phyloP scores from a whole-genome alignment of 2,113 vertebrate species.

The Saimiri boliviensis region DNA sequence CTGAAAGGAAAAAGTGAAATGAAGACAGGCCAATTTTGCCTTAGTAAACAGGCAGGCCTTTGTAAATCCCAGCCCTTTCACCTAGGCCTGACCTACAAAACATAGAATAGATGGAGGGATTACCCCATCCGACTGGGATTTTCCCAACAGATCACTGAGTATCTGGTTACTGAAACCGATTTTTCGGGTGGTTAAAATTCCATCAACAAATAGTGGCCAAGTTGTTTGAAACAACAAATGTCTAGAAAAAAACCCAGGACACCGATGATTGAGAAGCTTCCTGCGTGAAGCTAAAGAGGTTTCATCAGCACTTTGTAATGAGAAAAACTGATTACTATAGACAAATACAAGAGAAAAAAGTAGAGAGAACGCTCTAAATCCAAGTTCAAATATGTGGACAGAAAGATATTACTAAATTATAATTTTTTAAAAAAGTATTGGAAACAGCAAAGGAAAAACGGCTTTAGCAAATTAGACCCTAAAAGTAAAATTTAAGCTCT shows the following conservation, averaged over 20 bases:
- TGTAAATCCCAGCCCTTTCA: not conserved
- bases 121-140: not conserved
- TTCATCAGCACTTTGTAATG: not conserved
- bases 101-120: not conserved
- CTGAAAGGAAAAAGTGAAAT: constrained; percentile 74
- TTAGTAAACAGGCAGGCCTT: not conserved
- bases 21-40: not conserved
- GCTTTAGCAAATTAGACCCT: not conserved
- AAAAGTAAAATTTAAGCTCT: not conserved
- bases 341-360: not conserved
- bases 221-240: not conserved
- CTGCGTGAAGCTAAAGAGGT: not conserved
- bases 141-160: not conserved
- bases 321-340: not conserved
- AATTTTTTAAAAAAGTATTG: not conserved
- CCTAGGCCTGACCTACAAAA: not conserved
- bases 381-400: not conserved
- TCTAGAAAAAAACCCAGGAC: not conserved
- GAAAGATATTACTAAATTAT: not conserved
- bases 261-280: not conserved
- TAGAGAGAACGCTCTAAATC: not conserved
- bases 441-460: not conserved
- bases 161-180: constrained; percentile 4
- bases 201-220: not conserved
- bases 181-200: constrained; percentile 19